Evolutionary conservation across 2,113 vertebrate species (phyloP).

Genomic region (Sarotherodon lohbergeri): DNA sequence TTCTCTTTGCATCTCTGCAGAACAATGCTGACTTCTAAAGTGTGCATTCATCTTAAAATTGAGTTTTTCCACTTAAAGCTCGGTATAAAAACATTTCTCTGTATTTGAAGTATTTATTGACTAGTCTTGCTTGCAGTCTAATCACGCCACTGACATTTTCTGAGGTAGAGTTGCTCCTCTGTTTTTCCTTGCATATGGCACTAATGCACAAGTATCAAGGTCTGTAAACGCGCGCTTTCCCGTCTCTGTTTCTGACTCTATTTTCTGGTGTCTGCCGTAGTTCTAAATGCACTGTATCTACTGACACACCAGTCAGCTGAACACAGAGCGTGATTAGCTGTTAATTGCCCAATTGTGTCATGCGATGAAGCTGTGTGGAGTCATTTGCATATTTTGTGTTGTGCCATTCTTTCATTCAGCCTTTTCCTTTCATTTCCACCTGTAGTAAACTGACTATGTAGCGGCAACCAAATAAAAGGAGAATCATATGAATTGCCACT

Average conservation of each 20-base stretch:
- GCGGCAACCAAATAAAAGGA: background rate
- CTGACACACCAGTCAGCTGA: background rate
- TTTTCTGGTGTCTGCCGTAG: background rate
- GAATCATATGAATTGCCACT: background rate
- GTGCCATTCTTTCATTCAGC: background rate
- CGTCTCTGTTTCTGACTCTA: background rate
- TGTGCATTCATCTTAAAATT: background rate
- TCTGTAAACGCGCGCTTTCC: background rate
- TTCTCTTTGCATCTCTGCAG: background rate
- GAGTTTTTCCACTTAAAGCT: background rate
- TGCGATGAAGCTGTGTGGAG: background rate
- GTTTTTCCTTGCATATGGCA: background rate
- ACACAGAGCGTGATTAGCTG: background rate
- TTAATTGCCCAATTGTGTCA: background rate
- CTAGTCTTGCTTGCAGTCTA: background rate
- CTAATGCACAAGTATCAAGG: background rate
- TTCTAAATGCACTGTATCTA: background rate
- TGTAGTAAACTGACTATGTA: background rate
- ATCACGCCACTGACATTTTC: background rate
- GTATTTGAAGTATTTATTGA: background rate
- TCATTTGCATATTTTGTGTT: background rate
- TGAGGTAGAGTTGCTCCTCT: background rate
- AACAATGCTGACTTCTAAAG: background rate
- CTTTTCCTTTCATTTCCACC: background rate
- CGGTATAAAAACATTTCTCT: background rate